Base-by-base conservation (phyloP, 2,888 invertebrate genomes). In the Proisotoma minuta region DNA sequence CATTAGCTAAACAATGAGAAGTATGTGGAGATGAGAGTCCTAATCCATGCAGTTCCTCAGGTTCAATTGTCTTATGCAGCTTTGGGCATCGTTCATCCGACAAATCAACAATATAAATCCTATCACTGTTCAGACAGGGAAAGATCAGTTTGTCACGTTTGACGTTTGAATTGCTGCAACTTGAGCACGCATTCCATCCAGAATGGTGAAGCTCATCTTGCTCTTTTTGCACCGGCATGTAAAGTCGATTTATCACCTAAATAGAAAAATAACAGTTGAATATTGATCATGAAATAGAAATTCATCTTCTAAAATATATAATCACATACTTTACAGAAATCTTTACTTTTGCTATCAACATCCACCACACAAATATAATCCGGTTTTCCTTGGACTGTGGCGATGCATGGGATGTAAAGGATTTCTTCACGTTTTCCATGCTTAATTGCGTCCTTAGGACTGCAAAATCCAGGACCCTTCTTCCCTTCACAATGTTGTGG, bases 161-260 rank as follows among this genome's bases (percentile, higher is more conserved):
- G 5, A 64, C 63, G 80, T 77, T 23, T 1, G 43, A 2, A 26
- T 66, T 57, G 26, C 61, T 84, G 77, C 96, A 97, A 78, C 95
- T 95, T 72, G 94, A 93, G 77, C 98, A 98, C 0, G 92, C 86
- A 77, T 98, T 97, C 97, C 97, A 98, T 0, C 97, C 97, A 47
- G 88, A 87, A 77, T 98, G 98, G 77, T 98, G 98, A 0, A 98
- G 79, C 77, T 98, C 98, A 75, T 98, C 92, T 0, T 63, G 87
- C 78, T 66, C 86, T 78, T 66, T 86, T 78, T 8, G 63, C 24
- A 43, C 10, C 1, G 87, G 87, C 74, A 95, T 88, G 74, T 85
- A 84, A 0, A 93, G 83, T 22, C 93, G 87, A 76, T 91, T 87
- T 49, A 98, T 87, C 3, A 97, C 86, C 96, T 96, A 76, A 1